These are phyloP conservation scores for Ammodytes dubius DNA, from an alignment of 2,113 vertebrate species.

Conservation along the genomic window DNA sequence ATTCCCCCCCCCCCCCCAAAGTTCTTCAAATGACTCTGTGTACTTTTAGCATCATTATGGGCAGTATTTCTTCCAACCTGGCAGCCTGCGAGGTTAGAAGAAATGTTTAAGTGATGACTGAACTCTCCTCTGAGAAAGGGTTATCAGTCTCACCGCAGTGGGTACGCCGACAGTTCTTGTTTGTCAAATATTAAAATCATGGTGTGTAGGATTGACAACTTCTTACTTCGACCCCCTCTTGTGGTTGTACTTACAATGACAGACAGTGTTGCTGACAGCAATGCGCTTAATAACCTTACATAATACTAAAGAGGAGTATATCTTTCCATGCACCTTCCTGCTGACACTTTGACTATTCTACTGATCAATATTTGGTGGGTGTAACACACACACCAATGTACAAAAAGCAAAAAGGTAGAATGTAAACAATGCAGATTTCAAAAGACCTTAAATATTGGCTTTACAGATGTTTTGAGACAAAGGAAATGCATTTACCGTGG, in stretches of 20 bases:
- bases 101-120: not conserved
- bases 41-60: constrained; percentile 27
- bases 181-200: not conserved
- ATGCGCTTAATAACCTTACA: not conserved
- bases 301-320: too few species aligned
- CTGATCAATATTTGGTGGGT: not conserved
- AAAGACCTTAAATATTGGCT: not conserved
- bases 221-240: too few species aligned
- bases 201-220: not conserved
- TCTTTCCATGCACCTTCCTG: not conserved
- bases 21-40: constrained; percentile 35
- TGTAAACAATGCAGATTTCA: not conserved
- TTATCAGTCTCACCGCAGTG: not conserved
- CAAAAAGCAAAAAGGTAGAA: not conserved
- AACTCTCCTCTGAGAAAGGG: not conserved
- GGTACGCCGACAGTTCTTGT: not conserved
- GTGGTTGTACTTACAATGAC: not conserved
- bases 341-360: not conserved
- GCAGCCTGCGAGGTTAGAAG: constrained; percentile 17
- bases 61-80: constrained; percentile 14
- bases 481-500: not conserved
- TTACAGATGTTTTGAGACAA: too few species aligned
- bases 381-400: not conserved
- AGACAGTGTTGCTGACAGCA: not conserved
- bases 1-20: too few species aligned